phyloP scores from a whole-genome alignment of 2,113 vertebrate species.

The Arenaria interpres region DNA sequence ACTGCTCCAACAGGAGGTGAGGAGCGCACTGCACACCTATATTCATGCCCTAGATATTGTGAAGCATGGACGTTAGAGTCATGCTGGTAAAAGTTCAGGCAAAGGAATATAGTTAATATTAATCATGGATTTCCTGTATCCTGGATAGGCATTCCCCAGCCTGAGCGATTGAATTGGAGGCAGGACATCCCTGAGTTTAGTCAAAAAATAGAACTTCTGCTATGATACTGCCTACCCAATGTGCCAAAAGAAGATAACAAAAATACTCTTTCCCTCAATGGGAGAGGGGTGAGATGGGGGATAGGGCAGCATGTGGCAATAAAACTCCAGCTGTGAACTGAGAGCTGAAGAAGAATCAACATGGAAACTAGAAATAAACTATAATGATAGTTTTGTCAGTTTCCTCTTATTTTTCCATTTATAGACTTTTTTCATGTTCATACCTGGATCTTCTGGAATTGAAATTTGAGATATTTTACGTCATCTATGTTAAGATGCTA shows the following conservation, averaged over 20 bases:
- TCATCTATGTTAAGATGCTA: neutral
- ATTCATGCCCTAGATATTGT: neutral
- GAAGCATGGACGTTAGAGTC: neutral
- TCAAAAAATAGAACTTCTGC: neutral
- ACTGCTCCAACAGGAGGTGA: neutral
- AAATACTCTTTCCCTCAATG: neutral
- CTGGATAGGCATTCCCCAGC: neutral
- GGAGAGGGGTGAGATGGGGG: neutral
- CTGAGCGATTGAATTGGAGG: neutral
- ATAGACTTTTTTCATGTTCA: neutral
- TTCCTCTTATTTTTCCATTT: neutral
- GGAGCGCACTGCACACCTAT: rapidly evolving
- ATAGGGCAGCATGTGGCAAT: neutral
- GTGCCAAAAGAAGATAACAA: neutral
- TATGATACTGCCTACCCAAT: neutral
- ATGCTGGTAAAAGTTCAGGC: neutral
- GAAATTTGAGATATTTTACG: neutral
- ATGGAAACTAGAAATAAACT: neutral
- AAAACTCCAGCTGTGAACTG: neutral
- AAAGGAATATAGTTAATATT: neutral
- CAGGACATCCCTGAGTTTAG: neutral
- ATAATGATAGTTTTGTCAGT: neutral
- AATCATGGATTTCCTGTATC: neutral
- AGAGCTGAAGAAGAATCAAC: neutral
- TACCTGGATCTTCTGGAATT: neutral